Percentiles rank a stretch among this genome's conserved stretches.
Conservation (phyloP, 2,888 invertebrate genomes). For the Tortrix viridana region DNA sequence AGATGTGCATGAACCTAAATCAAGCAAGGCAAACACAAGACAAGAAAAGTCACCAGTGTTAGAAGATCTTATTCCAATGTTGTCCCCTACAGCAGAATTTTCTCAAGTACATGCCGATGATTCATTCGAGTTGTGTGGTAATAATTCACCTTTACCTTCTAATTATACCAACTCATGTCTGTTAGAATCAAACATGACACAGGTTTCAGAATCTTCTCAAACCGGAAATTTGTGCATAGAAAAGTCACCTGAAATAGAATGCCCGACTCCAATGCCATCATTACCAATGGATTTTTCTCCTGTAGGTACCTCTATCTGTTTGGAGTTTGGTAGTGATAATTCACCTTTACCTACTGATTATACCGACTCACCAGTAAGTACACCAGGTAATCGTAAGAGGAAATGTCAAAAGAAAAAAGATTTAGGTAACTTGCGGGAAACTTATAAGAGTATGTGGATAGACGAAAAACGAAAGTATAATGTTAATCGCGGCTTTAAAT, state of each 20-base stretch:
- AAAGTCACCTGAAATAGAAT: neutral
- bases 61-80: neutral
- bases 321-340: neutral
- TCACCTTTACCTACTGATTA: neutral
- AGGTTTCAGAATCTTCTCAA: neutral
- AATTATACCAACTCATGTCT: too few relatives aligned
- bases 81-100: neutral
- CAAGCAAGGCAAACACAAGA: neutral
- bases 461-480: neutral
- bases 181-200: neutral
- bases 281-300: neutral
- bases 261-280: neutral
- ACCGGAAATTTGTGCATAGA: neutral
- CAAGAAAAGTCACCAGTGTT: too few relatives aligned
- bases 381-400: neutral
- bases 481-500: neutral
- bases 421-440: neutral
- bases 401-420: neutral
- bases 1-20: slow-evolving; percentile 4
- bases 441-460: slow-evolving; percentile 1
- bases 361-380: neutral
- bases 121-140: too few relatives aligned
- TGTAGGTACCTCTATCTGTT: neutral
- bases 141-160: neutral
- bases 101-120: too few relatives aligned